Percentiles rank a stretch among this genome's conserved stretches.
Evolutionary conservation across 2,888 invertebrate species (phyloP).

Genomic region (Xestia c-nigrum): DNA sequence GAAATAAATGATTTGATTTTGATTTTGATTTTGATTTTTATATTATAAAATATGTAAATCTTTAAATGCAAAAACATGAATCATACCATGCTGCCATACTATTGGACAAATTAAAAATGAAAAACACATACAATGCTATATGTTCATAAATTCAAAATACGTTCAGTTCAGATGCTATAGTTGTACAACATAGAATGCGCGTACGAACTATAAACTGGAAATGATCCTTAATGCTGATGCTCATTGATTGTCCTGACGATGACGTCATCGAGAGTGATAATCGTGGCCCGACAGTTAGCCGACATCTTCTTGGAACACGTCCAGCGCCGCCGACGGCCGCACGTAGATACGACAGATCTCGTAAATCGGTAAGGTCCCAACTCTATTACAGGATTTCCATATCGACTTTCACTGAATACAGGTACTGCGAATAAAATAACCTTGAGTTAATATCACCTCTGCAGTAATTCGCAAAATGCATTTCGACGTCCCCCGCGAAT

Average conservation of each 20-base stretch:
- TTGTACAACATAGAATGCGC: no score
- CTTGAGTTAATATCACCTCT: not conserved
- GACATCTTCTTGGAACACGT: conserved; percentile 58
- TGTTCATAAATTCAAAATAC: not conserved
- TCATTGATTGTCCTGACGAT: conserved; percentile 15
- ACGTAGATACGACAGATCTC: conserved; percentile 41
- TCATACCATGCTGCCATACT: not conserved
- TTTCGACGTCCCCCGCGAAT: no score
- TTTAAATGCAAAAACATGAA: not conserved
- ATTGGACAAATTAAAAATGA: not conserved
- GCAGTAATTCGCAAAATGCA: not conserved
- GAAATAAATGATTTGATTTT: no score
- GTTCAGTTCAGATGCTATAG: not conserved
- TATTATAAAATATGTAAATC: not conserved
- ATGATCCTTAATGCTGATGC: conserved; percentile 35
- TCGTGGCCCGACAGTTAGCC: conserved; percentile 65
- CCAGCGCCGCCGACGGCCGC: conserved; percentile 71
- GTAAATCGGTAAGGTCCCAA: conserved; percentile 72
- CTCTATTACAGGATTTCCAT: conserved; percentile 72
- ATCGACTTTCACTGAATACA: conserved; percentile 65
- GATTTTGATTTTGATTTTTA: no score
- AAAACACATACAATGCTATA: not conserved
- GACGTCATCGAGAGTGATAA: conserved; percentile 57
- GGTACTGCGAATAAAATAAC: conserved; percentile 53
- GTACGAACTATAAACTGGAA: not conserved